These are phyloP conservation scores for Acestrorhynchus altus DNA, from an alignment of 2,797 vertebrate genomes.

Conservation along the genomic window DNA sequence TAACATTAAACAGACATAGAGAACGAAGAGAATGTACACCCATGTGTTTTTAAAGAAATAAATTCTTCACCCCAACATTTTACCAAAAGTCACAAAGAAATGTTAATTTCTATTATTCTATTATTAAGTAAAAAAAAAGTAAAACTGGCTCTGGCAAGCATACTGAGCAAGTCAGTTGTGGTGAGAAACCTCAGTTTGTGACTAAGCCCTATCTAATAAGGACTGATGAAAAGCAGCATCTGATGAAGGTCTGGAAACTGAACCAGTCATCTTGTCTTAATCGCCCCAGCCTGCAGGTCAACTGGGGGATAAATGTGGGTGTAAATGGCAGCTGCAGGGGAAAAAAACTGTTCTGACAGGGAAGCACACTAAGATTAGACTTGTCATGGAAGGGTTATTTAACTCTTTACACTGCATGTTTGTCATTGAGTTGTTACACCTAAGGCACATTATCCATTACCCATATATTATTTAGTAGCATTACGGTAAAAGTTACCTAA, in stretches of 20 bases:
- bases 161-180: conserved; percentile 46
- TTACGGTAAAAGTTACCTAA: no score
- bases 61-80: neutral
- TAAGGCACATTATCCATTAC: neutral
- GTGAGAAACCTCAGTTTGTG: conserved; percentile 35
- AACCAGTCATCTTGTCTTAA: conserved; percentile 40
- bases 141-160: neutral
- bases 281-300: conserved; percentile 16
- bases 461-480: no score
- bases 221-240: conserved; percentile 47
- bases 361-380: neutral
- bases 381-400: neutral
- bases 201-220: conserved; percentile 35
- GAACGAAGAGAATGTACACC: no score
- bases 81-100: neutral
- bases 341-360: neutral
- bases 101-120: no score
- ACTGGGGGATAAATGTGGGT: conserved; percentile 8
- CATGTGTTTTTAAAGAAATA: neutral
- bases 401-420: neutral
- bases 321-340: neutral
- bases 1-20: no score
- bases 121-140: neutral
- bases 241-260: conserved; percentile 40
- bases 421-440: neutral